Base-by-base conservation (phyloP, 2,888 invertebrate species). In the Mesorhabditis sp. region DNA sequence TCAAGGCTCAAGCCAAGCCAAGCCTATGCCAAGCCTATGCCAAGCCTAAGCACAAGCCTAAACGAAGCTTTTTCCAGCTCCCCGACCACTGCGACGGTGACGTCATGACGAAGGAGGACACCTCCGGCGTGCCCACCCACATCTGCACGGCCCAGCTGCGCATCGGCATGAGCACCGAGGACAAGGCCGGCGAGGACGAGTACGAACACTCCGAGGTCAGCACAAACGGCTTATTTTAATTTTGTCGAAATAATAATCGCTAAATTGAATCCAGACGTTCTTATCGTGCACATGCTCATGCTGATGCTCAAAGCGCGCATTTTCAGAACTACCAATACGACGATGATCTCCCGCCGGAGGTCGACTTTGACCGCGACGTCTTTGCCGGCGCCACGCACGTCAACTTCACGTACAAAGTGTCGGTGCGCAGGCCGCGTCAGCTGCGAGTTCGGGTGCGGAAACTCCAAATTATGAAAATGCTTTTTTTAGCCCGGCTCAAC, bases 301-400 rank as follows among this genome's bases (percentile, higher is more conserved):
- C 10, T 64, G 2, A 41, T 10, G 42, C 10, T 10, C 45, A 67
- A 50, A 50, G 44, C 28, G 10, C 43, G 4, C 42, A n/a, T 4
- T 71, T 76, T 58, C 68, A 79, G 79, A 72, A 76, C 67, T 80
- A 80, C 64, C 72, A 80, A 44, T 79, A 81, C 62, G 83, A 83
- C 64, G 79, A 82, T 45, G 76, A 76, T 43, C 50, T 80, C 58
- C 79, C 81, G 6, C 84, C 82, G n/a, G 81, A 82, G 68, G 78
- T 84, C 45, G 76, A 79, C 66, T 84, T 84, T 68, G 83, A 83
- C 44, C 72, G 82, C 4, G 81, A 81, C 50, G 80, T 81, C 6
- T 83, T 83, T 67, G 73, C 71, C 42, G 80, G 77, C 41, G 82
- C 82, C 6, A 75, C 76, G 45, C 65, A 71, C 43, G 74, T 80